Conservation (phyloP, 23 tunicate genomes). For the Aplidium turbinatum region DNA sequence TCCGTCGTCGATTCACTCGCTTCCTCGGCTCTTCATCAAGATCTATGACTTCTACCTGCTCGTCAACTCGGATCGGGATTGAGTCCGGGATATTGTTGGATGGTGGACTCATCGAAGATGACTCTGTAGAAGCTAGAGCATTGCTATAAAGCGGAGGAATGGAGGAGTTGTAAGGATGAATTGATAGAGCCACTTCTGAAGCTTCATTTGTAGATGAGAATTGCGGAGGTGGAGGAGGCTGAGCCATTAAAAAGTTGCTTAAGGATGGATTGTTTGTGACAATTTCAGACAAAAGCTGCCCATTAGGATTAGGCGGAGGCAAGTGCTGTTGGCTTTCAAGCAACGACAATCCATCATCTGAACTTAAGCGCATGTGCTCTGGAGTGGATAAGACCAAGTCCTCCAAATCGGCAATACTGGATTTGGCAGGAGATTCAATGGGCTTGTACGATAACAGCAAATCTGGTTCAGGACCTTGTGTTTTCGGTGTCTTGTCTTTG, state of each 20-base stretch:
- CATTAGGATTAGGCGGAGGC: slow-evolving; percentile 31
- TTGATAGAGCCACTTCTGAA: neutral
- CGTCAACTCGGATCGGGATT: slow-evolving; percentile 8
- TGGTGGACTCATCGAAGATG: neutral
- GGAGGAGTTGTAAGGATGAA: neutral
- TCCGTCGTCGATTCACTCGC: slow-evolving; percentile 30
- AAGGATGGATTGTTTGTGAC: slow-evolving; percentile 46
- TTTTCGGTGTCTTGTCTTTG: slow-evolving; percentile 8
- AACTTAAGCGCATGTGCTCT: neutral
- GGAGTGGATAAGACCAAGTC: neutral
- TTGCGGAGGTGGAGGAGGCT: slow-evolving; percentile 51
- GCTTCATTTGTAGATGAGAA: neutral
- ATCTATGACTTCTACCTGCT: slow-evolving; percentile 42
- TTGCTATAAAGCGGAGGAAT: neutral
- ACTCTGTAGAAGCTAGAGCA: neutral
- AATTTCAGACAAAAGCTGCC: slow-evolving; percentile 46
- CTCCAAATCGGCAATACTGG: neutral
- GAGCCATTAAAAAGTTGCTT: slow-evolving; percentile 32
- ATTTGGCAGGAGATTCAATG: slow-evolving; percentile 26
- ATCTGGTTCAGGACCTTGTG: slow-evolving; percentile 14
- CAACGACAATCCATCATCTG: neutral
- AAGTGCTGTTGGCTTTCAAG: slow-evolving; percentile 3
- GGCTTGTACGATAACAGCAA: slow-evolving; percentile 40
- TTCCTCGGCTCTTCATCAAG: slow-evolving; percentile 52
- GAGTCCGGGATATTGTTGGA: too few relatives aligned